These are phyloP conservation scores for Colletes collaris DNA, from an alignment of 2,888 invertebrate species.

Conservation along the genomic window DNA sequence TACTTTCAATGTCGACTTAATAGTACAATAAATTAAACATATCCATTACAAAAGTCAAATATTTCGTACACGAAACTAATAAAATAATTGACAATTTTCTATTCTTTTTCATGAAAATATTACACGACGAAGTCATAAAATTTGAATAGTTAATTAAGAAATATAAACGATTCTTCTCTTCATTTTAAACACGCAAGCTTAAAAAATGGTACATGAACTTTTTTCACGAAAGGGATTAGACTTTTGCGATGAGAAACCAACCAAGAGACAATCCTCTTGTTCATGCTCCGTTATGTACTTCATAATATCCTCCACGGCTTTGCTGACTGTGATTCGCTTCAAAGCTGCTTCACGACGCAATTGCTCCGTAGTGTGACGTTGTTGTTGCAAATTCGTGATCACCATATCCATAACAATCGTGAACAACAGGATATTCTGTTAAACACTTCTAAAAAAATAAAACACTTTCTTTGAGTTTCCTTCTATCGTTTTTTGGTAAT, in stretches of 20 bases:
- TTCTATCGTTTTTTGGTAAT: no score
- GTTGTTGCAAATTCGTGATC: conserved; percentile 97
- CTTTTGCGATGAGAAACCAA: conserved; percentile 96
- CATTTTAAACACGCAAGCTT: conserved; percentile 80
- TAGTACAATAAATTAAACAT: conserved; percentile 5
- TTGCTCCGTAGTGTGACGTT: conserved; percentile 96
- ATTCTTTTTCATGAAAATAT: conserved; percentile 5
- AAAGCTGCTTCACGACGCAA: conserved; percentile 95
- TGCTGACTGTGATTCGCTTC: conserved; percentile 92
- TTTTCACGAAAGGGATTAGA: conserved; percentile 98
- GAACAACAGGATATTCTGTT: conserved; percentile 1
- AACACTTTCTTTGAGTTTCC: background rate
- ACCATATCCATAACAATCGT: conserved; percentile 95
- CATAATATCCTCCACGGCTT: conserved; percentile 96
- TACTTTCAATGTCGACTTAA: background rate
- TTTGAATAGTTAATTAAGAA: background rate
- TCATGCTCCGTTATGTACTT: conserved; percentile 95
- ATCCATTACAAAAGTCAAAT: background rate
- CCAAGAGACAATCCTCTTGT: conserved; percentile 95
- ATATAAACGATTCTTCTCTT: conserved; percentile 10
- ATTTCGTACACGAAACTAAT: background rate
- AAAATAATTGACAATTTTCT: background rate
- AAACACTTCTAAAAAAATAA: conserved; percentile 13
- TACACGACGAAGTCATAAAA: conserved; percentile 18
- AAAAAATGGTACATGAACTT: conserved; percentile 93